phyloP scores from a whole-genome alignment of 1,140 invertebrate genomes.

The Drosophila santomea region DNA sequence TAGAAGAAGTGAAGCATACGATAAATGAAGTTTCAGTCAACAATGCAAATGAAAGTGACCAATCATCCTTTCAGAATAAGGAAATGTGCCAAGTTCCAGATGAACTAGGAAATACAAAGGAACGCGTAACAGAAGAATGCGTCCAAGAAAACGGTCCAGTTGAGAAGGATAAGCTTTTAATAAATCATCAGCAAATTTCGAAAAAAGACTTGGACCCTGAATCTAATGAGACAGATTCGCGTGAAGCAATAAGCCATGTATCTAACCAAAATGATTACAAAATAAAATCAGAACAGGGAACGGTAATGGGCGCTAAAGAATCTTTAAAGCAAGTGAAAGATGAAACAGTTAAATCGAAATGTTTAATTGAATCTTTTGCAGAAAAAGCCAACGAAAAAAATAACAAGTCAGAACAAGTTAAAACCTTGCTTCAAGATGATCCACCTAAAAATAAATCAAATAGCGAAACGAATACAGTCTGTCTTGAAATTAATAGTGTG shows the following conservation, averaged over 20 bases:
- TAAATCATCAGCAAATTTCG: background rate
- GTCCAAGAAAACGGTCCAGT: background rate
- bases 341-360: background rate
- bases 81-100: background rate
- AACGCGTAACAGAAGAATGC: background rate
- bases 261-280: background rate
- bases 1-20: background rate
- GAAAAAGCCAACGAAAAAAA: background rate
- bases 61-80: background rate
- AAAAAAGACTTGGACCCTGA: too few species aligned
- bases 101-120: background rate
- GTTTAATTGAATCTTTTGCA: background rate
- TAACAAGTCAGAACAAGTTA: background rate
- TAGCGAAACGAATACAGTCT: background rate
- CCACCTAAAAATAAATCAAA: background rate
- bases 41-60: background rate
- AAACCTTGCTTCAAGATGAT: background rate
- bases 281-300: background rate
- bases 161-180: background rate
- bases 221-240: background rate
- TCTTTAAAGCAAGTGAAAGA: background rate
- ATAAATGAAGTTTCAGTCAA: slow-evolving; percentile 2
- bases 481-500: background rate
- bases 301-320: background rate
- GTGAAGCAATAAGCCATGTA: background rate